Evolutionary conservation across 1,140 invertebrate species (phyloP).

Genomic region (Drosophila rufa): DNA sequence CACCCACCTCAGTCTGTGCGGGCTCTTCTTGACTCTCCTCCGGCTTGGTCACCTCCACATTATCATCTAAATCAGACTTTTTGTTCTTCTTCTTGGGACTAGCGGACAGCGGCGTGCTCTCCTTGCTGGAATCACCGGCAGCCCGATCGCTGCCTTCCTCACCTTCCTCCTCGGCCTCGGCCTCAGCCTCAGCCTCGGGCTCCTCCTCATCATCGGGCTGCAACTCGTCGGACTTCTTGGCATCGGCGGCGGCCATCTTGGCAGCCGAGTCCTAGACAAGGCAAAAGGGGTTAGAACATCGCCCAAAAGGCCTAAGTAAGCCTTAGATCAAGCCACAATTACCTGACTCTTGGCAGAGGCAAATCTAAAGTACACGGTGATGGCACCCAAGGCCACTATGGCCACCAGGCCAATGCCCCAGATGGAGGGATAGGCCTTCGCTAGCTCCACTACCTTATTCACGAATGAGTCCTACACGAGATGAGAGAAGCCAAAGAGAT

Average conservation of each 20-base stretch:
- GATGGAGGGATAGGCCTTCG: constrained; percentile 95
- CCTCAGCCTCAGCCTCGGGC: constrained; percentile 42
- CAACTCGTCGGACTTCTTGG: constrained; percentile 68
- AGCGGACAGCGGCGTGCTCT: constrained; percentile 58
- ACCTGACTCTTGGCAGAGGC: constrained; percentile 75
- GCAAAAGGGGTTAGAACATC: constrained; percentile 10
- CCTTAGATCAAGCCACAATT: constrained; percentile 58
- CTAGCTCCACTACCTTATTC: constrained; percentile 92
- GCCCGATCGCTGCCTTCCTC: constrained; percentile 56
- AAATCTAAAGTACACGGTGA: constrained; percentile 87
- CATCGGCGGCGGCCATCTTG: constrained; percentile 41
- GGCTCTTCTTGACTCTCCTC: constrained; percentile 51
- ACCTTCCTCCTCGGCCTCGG: constrained; percentile 31
- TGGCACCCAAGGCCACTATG: constrained; percentile 88
- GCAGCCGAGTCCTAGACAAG: constrained; percentile 39
- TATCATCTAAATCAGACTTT: constrained; percentile 81
- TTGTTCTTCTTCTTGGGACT: constrained; percentile 75
- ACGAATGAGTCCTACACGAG: constrained; percentile 91
- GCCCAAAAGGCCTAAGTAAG: not conserved
- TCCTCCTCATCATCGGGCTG: constrained; percentile 71
- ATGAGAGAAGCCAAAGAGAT: constrained; percentile 50
- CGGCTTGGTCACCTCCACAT: constrained; percentile 53
- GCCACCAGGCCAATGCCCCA: constrained; percentile 92
- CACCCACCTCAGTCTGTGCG: constrained; percentile 70
- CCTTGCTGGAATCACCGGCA: constrained; percentile 56